Conservation (phyloP, 2,113 vertebrate genomes). For the Oryzias javanicus region DNA sequence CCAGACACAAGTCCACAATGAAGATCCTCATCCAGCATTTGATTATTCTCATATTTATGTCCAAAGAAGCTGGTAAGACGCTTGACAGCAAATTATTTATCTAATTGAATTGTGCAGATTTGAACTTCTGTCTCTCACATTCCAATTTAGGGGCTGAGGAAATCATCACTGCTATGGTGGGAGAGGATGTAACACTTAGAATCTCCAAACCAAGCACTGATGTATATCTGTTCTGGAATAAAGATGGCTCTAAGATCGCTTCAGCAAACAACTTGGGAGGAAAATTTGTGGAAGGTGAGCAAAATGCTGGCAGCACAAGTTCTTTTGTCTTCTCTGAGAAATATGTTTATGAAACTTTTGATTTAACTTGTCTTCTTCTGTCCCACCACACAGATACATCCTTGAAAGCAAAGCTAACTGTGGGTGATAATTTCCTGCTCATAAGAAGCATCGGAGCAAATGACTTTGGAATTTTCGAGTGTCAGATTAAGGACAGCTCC, state of each 20-base stretch:
- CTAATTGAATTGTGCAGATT: neutral
- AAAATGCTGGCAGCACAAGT: too few relatives aligned
- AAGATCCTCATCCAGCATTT: constrained; percentile 8
- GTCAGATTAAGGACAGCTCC: neutral
- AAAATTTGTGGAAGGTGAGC: fast-evolving
- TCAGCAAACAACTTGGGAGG: fast-evolving
- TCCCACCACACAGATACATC: too few relatives aligned
- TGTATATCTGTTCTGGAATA: constrained; percentile 18
- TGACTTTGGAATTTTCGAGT: constrained; percentile 43
- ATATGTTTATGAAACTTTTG: neutral
- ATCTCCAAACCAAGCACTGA: constrained; percentile 5
- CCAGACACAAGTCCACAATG: constrained; percentile 47
- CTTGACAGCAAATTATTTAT: neutral
- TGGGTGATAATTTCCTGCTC: constrained; percentile 2
- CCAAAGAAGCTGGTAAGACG: constrained; percentile 31
- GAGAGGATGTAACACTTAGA: neutral
- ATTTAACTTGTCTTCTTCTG: constrained; percentile 21
- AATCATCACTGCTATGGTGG: constrained; percentile 45
- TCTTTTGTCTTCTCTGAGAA: neutral
- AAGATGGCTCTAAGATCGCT: fast-evolving
- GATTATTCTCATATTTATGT: constrained; percentile 19
- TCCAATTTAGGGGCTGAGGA: neutral
- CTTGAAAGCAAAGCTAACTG: neutral
- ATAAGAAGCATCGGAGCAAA: constrained; percentile 30
- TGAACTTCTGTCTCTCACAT: constrained; percentile 5